Base-by-base conservation (phyloP, 2,797 vertebrate genomes). In the Mionectes olivaceus region DNA sequence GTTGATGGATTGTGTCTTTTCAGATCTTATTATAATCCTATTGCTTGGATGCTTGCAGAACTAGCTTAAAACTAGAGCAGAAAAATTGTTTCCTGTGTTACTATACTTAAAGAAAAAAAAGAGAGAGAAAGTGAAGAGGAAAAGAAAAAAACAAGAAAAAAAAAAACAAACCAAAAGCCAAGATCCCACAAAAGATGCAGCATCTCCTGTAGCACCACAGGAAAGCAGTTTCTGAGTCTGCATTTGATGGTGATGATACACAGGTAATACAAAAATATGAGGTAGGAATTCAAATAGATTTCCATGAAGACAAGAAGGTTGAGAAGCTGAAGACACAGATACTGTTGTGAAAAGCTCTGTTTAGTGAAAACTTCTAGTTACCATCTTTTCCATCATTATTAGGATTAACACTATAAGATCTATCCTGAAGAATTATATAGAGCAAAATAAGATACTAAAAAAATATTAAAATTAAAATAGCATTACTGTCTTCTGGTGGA, bases 21-120 rank as follows among this genome's bases (percentile, higher is more conserved):
- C 70, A 78, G 43, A 68, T 88, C 44, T 49, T 65, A 70, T 93
- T 88, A 84, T 52, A 94, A 94, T 59, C 49, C 49, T 89, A 44
- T 49, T 71, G 50, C 61, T 91, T 63, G 71, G 57, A 37, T 64
- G 24, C 60, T 70, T 87, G 50, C 33, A 93, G 74, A 86, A 74
- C 19, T 63, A 76, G 53, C 52, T 93, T 89, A 47, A 23, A 47
- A 47, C 46, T 13, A 74, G 44, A 78, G 83, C 0, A 71, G 49
- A 89, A 83, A 93, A 91, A 75, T 35, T 44, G 61, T 41, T 81
- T 95, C 93, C 52, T 81, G 13, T n/a, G 50, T 33, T 41, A 70
- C 23, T 70, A 28, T 28, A 63, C 33, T 80, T 61, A 2, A 7
- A 75, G 63, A 74, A 61, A 84, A 93, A 85, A 56, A 30, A 7